These are phyloP conservation scores for Scolopax rusticola DNA, from an alignment of 2,797 vertebrate genomes.

Conservation along the genomic window DNA sequence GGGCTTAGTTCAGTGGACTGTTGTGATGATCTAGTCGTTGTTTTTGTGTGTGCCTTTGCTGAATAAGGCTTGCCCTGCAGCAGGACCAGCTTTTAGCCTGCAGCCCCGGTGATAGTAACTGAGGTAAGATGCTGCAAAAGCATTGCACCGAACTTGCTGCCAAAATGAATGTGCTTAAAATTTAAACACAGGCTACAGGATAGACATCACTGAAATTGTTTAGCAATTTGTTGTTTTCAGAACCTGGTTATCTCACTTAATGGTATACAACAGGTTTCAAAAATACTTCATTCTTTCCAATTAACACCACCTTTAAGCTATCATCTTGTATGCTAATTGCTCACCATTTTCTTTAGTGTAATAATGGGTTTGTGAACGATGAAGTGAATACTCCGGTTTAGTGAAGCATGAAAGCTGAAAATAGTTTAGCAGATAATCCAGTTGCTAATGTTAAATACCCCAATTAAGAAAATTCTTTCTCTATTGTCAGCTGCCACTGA, in stretches of 20 bases:
- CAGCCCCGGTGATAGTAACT: accelerated
- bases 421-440: conserved; percentile 67
- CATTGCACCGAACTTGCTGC: not conserved
- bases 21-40: not conserved
- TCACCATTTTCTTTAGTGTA: conserved; percentile 67
- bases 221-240: conserved; percentile 24
- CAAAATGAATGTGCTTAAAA: not conserved
- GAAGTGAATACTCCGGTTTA: conserved; percentile 72
- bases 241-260: conserved; percentile 25
- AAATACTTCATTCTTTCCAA: conserved; percentile 49
- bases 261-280: not conserved
- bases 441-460: conserved; percentile 35
- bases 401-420: conserved; percentile 69
- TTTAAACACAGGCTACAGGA: not conserved
- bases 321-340: conserved; percentile 72
- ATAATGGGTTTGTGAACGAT: conserved; percentile 72
- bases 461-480: not conserved
- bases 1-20: not conserved
- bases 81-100: not conserved
- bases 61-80: not conserved
- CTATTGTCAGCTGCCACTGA: not conserved
- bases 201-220: conserved; percentile 31
- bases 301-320: conserved; percentile 67
- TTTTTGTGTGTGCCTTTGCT: not conserved
- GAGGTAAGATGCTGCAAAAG: not conserved